phyloP scores from a whole-genome alignment of 2,797 vertebrate species.

The Arctocebus calabarensis region DNA sequence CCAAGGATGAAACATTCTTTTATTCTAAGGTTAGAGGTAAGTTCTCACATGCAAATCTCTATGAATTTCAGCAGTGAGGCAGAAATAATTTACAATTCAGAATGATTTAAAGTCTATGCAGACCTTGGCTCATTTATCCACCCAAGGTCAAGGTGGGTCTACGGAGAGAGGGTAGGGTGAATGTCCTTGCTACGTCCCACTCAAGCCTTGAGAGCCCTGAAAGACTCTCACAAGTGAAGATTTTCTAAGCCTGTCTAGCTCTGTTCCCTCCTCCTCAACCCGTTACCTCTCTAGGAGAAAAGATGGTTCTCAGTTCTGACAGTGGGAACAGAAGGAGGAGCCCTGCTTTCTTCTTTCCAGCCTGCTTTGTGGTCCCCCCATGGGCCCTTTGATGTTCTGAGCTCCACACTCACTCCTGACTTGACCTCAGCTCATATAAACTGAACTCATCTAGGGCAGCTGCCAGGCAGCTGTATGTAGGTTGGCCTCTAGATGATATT shows the following conservation, averaged over 20 bases:
- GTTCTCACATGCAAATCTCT: conserved; percentile 66
- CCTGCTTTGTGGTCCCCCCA: neutral
- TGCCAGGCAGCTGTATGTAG: neutral
- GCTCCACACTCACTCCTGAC: neutral
- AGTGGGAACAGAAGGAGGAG: neutral
- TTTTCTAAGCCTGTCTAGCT: neutral
- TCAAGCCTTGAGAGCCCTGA: neutral
- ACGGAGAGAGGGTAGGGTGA: too few relatives aligned
- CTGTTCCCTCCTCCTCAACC: neutral
- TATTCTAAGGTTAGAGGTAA: conserved; percentile 44
- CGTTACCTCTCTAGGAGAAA: neutral
- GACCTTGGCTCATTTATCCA: neutral
- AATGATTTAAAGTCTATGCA: conserved; percentile 22
- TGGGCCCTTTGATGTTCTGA: neutral
- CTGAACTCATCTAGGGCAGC: neutral
- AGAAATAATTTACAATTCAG: conserved; percentile 51
- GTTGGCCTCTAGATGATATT: too few relatives aligned
- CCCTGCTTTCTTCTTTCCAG: neutral
- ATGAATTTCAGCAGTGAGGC: conserved; percentile 58
- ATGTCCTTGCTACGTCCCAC: neutral
- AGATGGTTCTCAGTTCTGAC: neutral
- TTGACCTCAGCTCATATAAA: neutral
- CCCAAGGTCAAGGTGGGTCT: neutral
- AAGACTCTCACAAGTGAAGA: neutral
- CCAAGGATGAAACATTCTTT: conserved; percentile 41